Percentiles rank a stretch among this genome's conserved stretches.
These are phyloP conservation scores for Parnassius apollo DNA, from an alignment of 2,888 invertebrate species.

Conservation along the genomic window DNA sequence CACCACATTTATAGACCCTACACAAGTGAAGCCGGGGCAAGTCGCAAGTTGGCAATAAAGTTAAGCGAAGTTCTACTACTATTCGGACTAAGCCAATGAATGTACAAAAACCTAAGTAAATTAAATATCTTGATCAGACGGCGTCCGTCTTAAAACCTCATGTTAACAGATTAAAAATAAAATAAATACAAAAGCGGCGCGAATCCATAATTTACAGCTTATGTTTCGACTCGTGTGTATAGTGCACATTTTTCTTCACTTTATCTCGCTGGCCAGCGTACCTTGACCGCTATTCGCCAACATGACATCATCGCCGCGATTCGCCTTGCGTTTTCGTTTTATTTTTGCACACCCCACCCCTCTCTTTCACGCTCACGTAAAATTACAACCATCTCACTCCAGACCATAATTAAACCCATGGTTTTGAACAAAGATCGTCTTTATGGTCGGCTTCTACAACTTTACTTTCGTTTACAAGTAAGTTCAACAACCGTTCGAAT, in stretches of 20 bases:
- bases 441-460: slow-evolving; percentile 29
- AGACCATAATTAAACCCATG: slow-evolving; percentile 39
- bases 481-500: slow-evolving; percentile 19
- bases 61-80: too few species aligned
- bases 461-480: slow-evolving; percentile 20
- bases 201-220: slow-evolving; percentile 23
- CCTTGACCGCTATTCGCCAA: slow-evolving; percentile 73
- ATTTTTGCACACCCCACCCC: slow-evolving; percentile 52
- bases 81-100: too few species aligned
- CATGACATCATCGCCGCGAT: slow-evolving; percentile 66
- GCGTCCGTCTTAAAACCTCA: not conserved
- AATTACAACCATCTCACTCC: slow-evolving; percentile 34
- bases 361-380: slow-evolving; percentile 41
- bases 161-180: slow-evolving; percentile 4
- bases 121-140: slow-evolving; percentile 5
- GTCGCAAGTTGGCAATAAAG: too few species aligned
- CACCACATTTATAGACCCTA: too few species aligned
- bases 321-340: slow-evolving; percentile 54
- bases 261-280: slow-evolving; percentile 43
- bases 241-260: slow-evolving; percentile 30
- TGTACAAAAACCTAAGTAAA: too few species aligned
- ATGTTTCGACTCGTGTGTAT: not conserved
- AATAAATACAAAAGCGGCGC: slow-evolving; percentile 17
- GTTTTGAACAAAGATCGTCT: slow-evolving; percentile 37
- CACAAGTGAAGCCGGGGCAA: too few species aligned